Evolutionary conservation across 2,888 invertebrate species (phyloP).

Genomic region (Spodoptera littoralis): DNA sequence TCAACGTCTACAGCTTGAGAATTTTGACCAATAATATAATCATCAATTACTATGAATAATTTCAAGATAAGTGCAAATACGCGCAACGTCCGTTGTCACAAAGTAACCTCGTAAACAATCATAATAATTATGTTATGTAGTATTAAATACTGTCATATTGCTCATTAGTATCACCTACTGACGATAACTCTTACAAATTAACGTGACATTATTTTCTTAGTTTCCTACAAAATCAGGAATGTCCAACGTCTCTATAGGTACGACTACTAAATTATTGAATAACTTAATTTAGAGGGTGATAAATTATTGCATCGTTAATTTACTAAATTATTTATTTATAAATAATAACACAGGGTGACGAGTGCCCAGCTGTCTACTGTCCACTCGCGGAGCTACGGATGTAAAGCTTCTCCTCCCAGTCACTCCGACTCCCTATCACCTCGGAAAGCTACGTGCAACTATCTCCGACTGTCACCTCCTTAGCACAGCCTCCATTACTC

Average conservation of each 20-base stretch:
- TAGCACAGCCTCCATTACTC: slow-evolving; percentile 27
- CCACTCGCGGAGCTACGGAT: slow-evolving; percentile 21
- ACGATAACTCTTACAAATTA: slow-evolving; percentile 57
- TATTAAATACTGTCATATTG: slow-evolving; percentile 79
- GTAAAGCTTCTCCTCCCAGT: slow-evolving; percentile 30
- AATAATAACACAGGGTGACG: slow-evolving; percentile 33
- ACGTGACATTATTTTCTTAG: slow-evolving; percentile 44
- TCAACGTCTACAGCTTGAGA: slow-evolving; percentile 81
- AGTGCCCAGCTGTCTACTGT: not conserved
- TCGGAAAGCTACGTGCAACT: slow-evolving; percentile 52
- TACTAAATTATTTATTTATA: slow-evolving; percentile 21
- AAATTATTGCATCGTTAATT: slow-evolving; percentile 44
- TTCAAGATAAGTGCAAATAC: slow-evolving; percentile 66
- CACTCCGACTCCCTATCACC: slow-evolving; percentile 13
- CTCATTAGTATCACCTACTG: slow-evolving; percentile 73
- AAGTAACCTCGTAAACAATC: slow-evolving; percentile 50
- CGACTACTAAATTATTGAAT: slow-evolving; percentile 47
- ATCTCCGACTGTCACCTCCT: slow-evolving; percentile 18
- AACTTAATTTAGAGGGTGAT: slow-evolving; percentile 36
- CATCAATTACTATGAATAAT: slow-evolving; percentile 60
- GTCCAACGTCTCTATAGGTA: slow-evolving; percentile 35
- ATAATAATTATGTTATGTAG: slow-evolving; percentile 53
- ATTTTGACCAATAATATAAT: slow-evolving; percentile 62
- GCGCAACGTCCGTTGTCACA: slow-evolving; percentile 49
- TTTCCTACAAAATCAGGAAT: slow-evolving; percentile 54